phyloP scores from a whole-genome alignment of 1,140 invertebrate genomes.

The Tetramorium alpestre region DNA sequence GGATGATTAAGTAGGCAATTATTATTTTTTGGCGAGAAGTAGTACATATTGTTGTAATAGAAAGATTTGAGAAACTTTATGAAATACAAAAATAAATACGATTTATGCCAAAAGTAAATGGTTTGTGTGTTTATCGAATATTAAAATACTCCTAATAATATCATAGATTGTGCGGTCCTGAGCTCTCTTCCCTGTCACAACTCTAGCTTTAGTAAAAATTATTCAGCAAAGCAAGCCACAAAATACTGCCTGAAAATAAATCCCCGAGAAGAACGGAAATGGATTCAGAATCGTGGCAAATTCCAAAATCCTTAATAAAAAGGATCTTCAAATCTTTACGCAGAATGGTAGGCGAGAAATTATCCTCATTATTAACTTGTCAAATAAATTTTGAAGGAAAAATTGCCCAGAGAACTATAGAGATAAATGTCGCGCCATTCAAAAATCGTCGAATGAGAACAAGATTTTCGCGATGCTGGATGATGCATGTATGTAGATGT shows the following conservation, averaged over 20 bases:
- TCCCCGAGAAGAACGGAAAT: background rate
- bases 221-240: background rate
- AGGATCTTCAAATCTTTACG: background rate
- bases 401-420: background rate
- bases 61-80: slow-evolving; percentile 2
- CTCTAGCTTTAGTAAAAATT: background rate
- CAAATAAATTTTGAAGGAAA: background rate
- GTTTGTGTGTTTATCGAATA: slow-evolving; percentile 10
- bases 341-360: background rate
- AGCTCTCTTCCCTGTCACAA: background rate
- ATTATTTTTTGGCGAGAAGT: slow-evolving; percentile 1
- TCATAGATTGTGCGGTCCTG: background rate
- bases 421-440: background rate
- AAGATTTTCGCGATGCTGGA: background rate
- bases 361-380: background rate
- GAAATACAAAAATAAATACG: background rate
- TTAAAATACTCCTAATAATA: background rate
- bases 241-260: background rate
- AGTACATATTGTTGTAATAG: slow-evolving; percentile 5
- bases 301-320: background rate
- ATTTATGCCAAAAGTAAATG: background rate
- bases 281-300: background rate
- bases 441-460: background rate
- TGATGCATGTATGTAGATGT: background rate
- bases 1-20: background rate